Evolutionary conservation across 2,797 vertebrate species (phyloP).

Genomic region (Pristis pectinata): DNA sequence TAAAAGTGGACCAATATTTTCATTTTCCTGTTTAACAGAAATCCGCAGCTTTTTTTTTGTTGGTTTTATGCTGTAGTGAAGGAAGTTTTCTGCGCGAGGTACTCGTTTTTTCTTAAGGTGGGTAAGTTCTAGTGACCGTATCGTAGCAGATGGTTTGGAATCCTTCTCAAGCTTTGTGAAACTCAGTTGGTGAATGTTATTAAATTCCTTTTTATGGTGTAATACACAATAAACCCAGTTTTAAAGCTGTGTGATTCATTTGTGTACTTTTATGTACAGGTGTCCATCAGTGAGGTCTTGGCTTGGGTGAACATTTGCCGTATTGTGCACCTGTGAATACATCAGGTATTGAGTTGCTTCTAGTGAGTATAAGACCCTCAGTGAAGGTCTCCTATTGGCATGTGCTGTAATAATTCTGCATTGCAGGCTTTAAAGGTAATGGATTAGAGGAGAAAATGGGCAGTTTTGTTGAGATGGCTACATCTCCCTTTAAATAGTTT

Average conservation of each 20-base stretch:
- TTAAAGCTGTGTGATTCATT: slow-evolving; percentile 21
- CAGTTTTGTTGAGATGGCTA: slow-evolving; percentile 13
- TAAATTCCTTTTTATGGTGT: slow-evolving; percentile 15
- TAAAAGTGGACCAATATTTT: slow-evolving; percentile 52
- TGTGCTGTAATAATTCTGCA: slow-evolving; percentile 25
- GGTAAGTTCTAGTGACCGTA: slow-evolving; percentile 42
- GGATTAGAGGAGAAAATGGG: not conserved
- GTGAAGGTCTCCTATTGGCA: not conserved
- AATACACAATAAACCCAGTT: slow-evolving; percentile 34
- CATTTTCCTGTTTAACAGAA: slow-evolving; percentile 43
- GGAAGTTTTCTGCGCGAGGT: slow-evolving; percentile 30
- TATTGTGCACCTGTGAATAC: slow-evolving; percentile 22
- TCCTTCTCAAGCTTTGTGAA: slow-evolving; percentile 30
- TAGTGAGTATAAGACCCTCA: slow-evolving; percentile 27
- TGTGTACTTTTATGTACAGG: slow-evolving; percentile 27
- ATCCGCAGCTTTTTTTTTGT: slow-evolving; percentile 37
- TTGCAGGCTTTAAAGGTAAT: not conserved
- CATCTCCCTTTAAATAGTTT: slow-evolving; percentile 17
- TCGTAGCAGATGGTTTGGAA: slow-evolving; percentile 36
- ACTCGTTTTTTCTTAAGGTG: slow-evolving; percentile 39
- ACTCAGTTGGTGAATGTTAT: slow-evolving; percentile 13
- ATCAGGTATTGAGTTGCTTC: slow-evolving; percentile 30
- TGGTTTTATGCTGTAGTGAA: slow-evolving; percentile 24
- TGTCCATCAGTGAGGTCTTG: slow-evolving; percentile 21
- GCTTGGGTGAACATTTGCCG: slow-evolving; percentile 27